A percentile compares a stretch with the other conserved stretches of the same genome.
Conservation (phyloP, 2,113 vertebrate genomes). For the Plecotus auritus region DNA sequence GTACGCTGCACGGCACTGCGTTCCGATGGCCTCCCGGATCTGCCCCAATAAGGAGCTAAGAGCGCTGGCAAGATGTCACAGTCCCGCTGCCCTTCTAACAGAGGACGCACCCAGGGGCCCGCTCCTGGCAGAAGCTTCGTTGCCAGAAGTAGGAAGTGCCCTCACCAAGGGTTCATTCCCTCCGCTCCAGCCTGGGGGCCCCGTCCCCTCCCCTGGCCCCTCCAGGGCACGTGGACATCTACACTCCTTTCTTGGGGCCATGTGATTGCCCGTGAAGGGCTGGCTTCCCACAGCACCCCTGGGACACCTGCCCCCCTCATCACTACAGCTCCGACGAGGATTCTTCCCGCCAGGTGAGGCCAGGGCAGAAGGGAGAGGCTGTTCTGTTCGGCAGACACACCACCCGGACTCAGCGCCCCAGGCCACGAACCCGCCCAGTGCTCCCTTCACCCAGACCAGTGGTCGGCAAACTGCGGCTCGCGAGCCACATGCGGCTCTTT, state of each 20-base stretch:
- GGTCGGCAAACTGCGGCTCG: no score
- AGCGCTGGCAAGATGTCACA: fast-evolving
- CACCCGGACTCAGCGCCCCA: fast-evolving
- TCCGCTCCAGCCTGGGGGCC: not conserved
- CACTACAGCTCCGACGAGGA: fast-evolving
- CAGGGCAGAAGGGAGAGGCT: not conserved
- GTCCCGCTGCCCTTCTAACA: fast-evolving
- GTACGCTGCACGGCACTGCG: fast-evolving
- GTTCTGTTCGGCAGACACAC: not conserved
- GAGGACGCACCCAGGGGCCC: not conserved
- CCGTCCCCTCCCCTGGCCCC: not conserved
- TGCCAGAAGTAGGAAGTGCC: not conserved
- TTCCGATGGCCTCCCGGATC: not conserved
- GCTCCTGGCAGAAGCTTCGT: no score
- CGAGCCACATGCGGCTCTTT: no score
- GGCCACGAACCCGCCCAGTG: fast-evolving
- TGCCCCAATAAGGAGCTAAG: not conserved
- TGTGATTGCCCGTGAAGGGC: not conserved
- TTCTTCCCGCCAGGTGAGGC: not conserved
- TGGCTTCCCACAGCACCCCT: not conserved
- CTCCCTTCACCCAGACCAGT: not conserved
- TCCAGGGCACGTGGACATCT: not conserved
- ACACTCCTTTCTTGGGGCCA: not conserved
- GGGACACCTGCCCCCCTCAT: not conserved
- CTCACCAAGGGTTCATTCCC: not conserved